Evolutionary conservation across 2,888 invertebrate species (phyloP), one percentile per base, ranked within the genome.

Genomic region (Heliothis peltigera): DNA sequence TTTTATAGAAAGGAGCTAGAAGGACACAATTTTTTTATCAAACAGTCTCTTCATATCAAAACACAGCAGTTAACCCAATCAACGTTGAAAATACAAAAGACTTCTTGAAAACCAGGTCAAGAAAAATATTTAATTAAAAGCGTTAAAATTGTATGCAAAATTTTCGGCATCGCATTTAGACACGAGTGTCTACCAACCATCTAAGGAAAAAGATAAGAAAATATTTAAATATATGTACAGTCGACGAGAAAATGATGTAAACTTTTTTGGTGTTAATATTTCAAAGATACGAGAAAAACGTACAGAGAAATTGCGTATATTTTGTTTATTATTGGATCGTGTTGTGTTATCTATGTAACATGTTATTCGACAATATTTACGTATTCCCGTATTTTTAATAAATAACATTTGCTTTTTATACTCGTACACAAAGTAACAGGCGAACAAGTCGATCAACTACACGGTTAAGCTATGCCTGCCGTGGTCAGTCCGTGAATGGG

Each of bases 41-140:
- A 39, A 15, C 39, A 39, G 5, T n/a, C 39, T 15, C n/a, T 39
- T 39, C 39, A 15, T 35, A 35, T n/a, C 15, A 64, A 28, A 32
- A 3, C 19, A 12, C 15, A 46, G n/a, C 1, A 70, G 18, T 54
- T 22, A 32, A 6, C 47, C 4, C 8, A 47, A 47, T 22, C 10
- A 28, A 4, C 1, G 15, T 55, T 25, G 8, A 28, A 46, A 68
- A 6, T 1, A 46, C 21, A 54, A 17, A 54, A 66, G 15, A 22
- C 22, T 53, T 21, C 8, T 8, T 17, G 10, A 2, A 28, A 32
- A 49, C 35, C 12, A 49, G 19, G 17, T 22, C 22, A 44, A 21
- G 49, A 43, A 69, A 74, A 58, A 75, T 68, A 75, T 75, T 69
- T 69, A 68, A 75, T 69, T 69, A 69, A 69, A 69, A 53, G 19